Evolutionary conservation across 2,888 invertebrate genomes (phyloP), one percentile per base, ranked within the genome.

Genomic region (Miltochrista miniata): DNA sequence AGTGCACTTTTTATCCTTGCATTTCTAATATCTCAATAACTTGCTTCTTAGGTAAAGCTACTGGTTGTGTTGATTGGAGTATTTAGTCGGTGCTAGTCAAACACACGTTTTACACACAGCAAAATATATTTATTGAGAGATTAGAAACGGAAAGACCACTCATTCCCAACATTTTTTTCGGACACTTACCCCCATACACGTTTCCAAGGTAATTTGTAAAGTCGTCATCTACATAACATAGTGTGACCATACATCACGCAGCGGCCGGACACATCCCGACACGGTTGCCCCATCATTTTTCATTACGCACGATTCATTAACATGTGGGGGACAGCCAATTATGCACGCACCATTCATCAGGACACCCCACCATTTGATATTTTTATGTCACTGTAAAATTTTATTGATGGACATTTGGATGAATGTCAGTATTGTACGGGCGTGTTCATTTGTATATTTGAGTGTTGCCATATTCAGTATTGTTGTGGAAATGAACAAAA

Each of bases 281-380:
- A 75, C 71, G 70, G 72, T 67, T 68, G 68, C 68, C 67, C 83
- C 81, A 88, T 89, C 80, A 89, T 86, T 90, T 90, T 88, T 87
- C 89, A 90, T 90, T 88, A 88, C 79, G 68, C 79, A 80, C 87
- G 89, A 87, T 89, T 89, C 90, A 90, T 90, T 89, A 89, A 83
- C 85, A 84, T 83, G 70, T 63, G 79, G 83, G 82, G 84, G 85
- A 77, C 72, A 74, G 81, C 79, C 87, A 89, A 90, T 90, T 90
- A 87, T 85, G 80, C 81, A 72, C 79, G 84, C 81, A 73, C 79
- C 79, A 88, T 90, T 82, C 79, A 84, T 90, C 89, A 89, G 70
- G 74, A 73, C 81, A 74, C 85, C 87, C 85, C 72, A 75, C 71
- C 76, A 70, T 82, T 83, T 82, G 79, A 83, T 82, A 80, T 82